Evolutionary conservation across 2,888 invertebrate species (phyloP), one percentile per base, ranked within the genome.

Genomic region (Cylloceria caligata): DNA sequence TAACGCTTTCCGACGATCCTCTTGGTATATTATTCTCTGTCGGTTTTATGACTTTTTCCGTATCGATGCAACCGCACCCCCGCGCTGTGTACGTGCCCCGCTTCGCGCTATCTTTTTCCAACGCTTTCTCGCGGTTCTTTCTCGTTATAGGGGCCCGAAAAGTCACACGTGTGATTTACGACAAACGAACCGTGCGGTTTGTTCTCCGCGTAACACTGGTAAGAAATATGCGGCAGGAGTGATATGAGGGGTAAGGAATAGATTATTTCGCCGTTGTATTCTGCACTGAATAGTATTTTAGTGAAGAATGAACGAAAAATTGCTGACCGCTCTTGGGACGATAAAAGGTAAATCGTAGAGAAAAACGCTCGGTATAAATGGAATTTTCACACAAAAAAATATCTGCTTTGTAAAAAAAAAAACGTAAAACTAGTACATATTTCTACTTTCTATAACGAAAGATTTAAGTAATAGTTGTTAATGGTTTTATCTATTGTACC

Each of bases 161-260:
- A 85, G 81, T 83, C 81, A 75, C 78, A 68, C 36, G 57, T 36
- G 74, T 84, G 84, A 84, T 84, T 80, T 84, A 84, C 76, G 80
- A 78, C 64, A 64, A 71, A 76, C 74, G 74, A 82, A 76, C 83
- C 75, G 78, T 74, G 57, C 62, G 75, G 74, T 80, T 80, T 34
- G 47, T 16, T 55, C 45, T 67, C 24, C 57, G n/a, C 36, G 27
- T 36, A 24, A 57, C 52, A n/a, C 69, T 27, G 27, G 24, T 52
- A 80, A 80, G 80, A 80, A 64, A 74, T 75, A 80, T 80, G 36
- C 69, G 64, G 34, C 47, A 7, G 11, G 27, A 62, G 24, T 3
- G 19, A 27, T 19, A 11, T 11, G 30, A 16, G 39, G 42, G 13
- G 13, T 30, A 45, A 69, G 73, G 68, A 81, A 81, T 81, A 78